A percentile compares a stretch with the other conserved stretches of the same genome.
Evolutionary conservation across 2,113 vertebrate species (phyloP).

Genomic region (Lutjanus erythropterus): DNA sequence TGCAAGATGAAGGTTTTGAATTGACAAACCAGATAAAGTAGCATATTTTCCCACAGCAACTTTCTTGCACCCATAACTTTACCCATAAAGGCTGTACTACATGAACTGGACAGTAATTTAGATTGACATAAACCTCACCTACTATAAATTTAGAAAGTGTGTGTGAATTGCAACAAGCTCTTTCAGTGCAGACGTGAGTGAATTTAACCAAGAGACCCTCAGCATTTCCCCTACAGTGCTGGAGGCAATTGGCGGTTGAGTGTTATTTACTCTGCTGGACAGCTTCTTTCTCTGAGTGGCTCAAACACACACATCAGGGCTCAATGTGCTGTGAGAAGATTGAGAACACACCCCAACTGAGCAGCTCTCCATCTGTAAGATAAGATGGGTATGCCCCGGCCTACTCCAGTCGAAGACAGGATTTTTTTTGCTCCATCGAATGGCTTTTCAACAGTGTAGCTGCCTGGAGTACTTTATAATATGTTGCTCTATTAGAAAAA

Average conservation of each 20-base stretch:
- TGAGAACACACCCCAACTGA: constrained; percentile 83
- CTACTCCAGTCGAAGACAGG: constrained; percentile 19
- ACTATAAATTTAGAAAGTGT: not conserved
- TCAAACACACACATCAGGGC: constrained; percentile 53
- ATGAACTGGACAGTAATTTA: not conserved
- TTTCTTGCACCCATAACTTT: not conserved
- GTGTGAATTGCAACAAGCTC: constrained; percentile 1
- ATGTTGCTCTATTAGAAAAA: not conserved
- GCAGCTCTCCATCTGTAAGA: constrained; percentile 63
- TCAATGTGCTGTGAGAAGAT: constrained; percentile 84
- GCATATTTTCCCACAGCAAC: not conserved
- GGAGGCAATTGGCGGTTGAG: constrained; percentile 52
- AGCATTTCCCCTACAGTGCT: constrained; percentile 25
- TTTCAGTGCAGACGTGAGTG: not conserved
- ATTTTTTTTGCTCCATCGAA: constrained; percentile 24
- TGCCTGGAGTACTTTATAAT: not conserved
- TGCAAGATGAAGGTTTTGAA: not conserved
- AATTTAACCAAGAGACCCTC: constrained; percentile 44
- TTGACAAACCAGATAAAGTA: not conserved
- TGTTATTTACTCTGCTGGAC: constrained; percentile 67
- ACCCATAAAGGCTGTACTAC: not conserved
- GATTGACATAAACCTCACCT: not conserved
- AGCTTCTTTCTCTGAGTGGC: constrained; percentile 46
- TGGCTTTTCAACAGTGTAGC: not conserved
- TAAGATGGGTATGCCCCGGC: constrained; percentile 76